Conservation (phyloP, 2,888 invertebrate genomes). For the Pristionchus maxplancki region DNA sequence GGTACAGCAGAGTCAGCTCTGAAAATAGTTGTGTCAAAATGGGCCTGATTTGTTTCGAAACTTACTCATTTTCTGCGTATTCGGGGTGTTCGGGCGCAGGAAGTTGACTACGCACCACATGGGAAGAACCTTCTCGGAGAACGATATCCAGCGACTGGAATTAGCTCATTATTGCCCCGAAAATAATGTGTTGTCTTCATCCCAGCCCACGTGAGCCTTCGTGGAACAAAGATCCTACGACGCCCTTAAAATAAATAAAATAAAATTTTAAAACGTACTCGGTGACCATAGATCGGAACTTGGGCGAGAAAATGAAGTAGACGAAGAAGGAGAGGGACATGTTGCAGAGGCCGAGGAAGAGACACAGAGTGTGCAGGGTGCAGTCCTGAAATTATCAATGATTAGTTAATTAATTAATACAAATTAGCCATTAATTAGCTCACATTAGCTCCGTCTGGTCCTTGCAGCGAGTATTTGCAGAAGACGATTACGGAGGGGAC, state of each 20-base stretch:
- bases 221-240: too few relatives aligned
- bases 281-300: conserved; percentile 71
- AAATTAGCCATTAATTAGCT: neutral
- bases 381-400: conserved; percentile 56
- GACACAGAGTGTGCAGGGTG: conserved; percentile 63
- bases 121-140: conserved; percentile 35
- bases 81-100: neutral
- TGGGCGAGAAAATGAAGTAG: conserved; percentile 70
- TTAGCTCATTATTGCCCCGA: too few relatives aligned
- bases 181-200: too few relatives aligned
- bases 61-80: conserved; percentile 31
- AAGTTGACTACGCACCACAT: neutral
- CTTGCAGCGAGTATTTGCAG: neutral
- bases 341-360: conserved; percentile 74
- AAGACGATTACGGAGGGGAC: conserved; percentile 33
- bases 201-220: too few relatives aligned
- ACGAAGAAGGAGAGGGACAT: conserved; percentile 75
- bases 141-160: conserved; percentile 12
- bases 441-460: neutral
- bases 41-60: neutral
- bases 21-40: neutral
- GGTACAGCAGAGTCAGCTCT: neutral
- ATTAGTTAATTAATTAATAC: neutral
- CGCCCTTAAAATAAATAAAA: too few relatives aligned
- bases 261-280: conserved; percentile 61